Evolutionary conservation across 1,140 invertebrate genomes (phyloP).

Genomic region (Geopemphigus sp.): DNA sequence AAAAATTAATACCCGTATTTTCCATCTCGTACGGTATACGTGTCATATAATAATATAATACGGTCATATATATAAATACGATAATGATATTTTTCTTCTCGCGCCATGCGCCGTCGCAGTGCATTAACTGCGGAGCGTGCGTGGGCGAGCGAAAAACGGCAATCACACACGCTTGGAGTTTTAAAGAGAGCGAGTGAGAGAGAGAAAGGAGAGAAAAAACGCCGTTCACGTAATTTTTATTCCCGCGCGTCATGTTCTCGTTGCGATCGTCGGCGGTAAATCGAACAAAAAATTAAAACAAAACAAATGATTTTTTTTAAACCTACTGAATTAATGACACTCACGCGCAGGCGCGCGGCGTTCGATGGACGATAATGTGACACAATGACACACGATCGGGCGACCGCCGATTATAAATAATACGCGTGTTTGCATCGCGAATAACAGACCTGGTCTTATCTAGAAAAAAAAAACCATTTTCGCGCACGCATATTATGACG

Average conservation of each 20-base stretch:
- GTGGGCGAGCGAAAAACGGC: constrained; percentile 19
- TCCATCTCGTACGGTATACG: not conserved
- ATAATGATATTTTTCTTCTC: not conserved
- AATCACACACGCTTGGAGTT: not conserved
- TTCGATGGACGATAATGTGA: too few relatives aligned
- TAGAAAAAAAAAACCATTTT: too few relatives aligned
- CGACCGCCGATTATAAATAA: too few relatives aligned
- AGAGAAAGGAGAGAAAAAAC: not conserved
- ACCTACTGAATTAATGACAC: too few relatives aligned
- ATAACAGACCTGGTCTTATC: too few relatives aligned
- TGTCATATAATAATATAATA: not conserved
- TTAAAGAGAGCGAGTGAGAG: not conserved
- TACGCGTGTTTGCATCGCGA: too few relatives aligned
- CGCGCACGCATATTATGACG: too few relatives aligned
- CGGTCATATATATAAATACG: not conserved
- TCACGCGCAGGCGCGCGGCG: too few relatives aligned
- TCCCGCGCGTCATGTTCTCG: not conserved
- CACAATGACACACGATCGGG: too few relatives aligned
- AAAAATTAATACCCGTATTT: too few relatives aligned
- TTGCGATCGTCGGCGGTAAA: not conserved
- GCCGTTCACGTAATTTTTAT: constrained; percentile 30
- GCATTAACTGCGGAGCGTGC: not conserved
- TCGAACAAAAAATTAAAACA: not conserved
- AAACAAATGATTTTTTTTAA: too few relatives aligned
- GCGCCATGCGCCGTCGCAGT: not conserved